Percentiles rank a stretch among this genome's conserved stretches.
Evolutionary conservation across 2,113 vertebrate species (phyloP).

Genomic region (human (Homo sapiens)): DNA sequence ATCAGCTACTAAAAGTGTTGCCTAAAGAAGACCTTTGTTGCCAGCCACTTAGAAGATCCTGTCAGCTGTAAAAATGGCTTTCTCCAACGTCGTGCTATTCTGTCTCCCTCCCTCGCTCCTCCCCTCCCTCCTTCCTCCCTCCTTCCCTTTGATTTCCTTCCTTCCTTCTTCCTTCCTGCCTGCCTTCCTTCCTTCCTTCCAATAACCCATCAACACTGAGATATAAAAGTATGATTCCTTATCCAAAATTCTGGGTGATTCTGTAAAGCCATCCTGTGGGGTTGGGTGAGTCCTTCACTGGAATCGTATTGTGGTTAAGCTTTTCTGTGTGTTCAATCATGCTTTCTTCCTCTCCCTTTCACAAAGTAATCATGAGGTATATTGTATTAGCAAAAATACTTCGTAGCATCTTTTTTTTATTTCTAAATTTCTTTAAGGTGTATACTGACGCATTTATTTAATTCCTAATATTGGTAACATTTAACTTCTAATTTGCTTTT

Average conservation of each 20-base stretch:
- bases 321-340: background rate
- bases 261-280: accelerated
- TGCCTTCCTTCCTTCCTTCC: no score
- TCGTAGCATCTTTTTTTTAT: background rate
- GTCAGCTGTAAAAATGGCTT: no score
- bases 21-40: background rate
- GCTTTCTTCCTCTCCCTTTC: background rate
- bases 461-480: no score
- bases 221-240: background rate
- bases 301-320: background rate
- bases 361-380: background rate
- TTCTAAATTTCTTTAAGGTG: background rate
- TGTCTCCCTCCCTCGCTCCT: no score
- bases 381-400: background rate
- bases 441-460: no score
- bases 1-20: no score
- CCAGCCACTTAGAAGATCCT: background rate
- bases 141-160: no score
- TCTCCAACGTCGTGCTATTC: no score
- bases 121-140: no score
- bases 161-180: accelerated
- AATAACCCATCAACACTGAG: background rate
- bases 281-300: background rate
- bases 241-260: background rate
- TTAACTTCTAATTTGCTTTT: no score